Evolutionary conservation across 2,888 invertebrate species (phyloP).

Genomic region (Rutpela maculata): DNA sequence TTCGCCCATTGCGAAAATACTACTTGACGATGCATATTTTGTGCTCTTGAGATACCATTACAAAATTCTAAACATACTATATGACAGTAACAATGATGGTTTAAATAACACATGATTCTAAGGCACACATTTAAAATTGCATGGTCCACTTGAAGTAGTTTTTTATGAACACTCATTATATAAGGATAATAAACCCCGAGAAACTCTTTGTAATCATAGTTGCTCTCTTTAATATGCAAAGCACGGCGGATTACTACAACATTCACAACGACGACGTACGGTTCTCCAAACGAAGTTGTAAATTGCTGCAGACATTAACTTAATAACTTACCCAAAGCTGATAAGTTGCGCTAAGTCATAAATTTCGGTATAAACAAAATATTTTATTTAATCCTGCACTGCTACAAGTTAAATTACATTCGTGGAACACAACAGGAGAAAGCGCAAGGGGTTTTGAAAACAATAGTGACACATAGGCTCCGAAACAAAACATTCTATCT

Average conservation of each 20-base stretch:
- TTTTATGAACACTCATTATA: no score
- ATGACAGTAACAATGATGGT: no score
- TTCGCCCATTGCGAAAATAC: no score
- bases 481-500: slow-evolving; percentile 53
- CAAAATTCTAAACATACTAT: no score
- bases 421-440: slow-evolving; percentile 31
- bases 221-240: slow-evolving; percentile 14
- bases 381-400: slow-evolving; percentile 50
- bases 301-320: slow-evolving; percentile 38
- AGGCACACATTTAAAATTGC: no score
- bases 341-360: slow-evolving; percentile 47
- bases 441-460: slow-evolving; percentile 46
- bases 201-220: not conserved
- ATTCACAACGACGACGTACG: slow-evolving; percentile 5
- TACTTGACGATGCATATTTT: no score
- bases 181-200: not conserved
- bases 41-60: no score
- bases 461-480: slow-evolving; percentile 43
- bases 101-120: no score
- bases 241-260: slow-evolving; percentile 12
- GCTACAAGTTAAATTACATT: slow-evolving; percentile 55
- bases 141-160: no score
- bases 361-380: slow-evolving; percentile 48
- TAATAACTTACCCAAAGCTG: slow-evolving; percentile 42
- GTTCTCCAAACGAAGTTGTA: slow-evolving; percentile 21